Evolutionary conservation across 1,140 invertebrate genomes (phyloP).

Genomic region (Tribolium madens): DNA sequence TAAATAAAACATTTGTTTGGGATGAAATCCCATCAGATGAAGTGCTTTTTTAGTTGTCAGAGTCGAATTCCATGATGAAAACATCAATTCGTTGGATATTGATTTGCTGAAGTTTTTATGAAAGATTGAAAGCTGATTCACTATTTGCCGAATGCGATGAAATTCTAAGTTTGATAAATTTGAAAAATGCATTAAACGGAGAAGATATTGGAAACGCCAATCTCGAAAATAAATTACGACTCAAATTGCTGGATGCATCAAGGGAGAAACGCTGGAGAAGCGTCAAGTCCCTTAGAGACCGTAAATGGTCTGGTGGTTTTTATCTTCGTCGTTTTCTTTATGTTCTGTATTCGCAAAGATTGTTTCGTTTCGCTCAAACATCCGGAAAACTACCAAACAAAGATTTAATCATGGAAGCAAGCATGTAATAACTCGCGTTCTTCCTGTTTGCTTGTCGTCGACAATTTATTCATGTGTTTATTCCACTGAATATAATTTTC

Average conservation of each 20-base stretch:
- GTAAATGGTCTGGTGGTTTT: background rate
- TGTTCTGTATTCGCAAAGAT: background rate
- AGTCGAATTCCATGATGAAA: too few relatives aligned
- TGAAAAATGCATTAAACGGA: background rate
- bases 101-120: too few relatives aligned
- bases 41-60: too few relatives aligned
- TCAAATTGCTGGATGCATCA: background rate
- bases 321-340: background rate
- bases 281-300: background rate
- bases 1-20: too few relatives aligned
- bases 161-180: background rate
- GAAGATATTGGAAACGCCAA: background rate
- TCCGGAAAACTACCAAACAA: background rate
- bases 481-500: too few relatives aligned
- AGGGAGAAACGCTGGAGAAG: background rate
- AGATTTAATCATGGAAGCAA: background rate
- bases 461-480: too few relatives aligned
- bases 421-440: background rate
- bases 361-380: background rate
- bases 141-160: background rate
- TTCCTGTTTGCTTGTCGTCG: background rate
- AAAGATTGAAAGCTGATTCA: background rate
- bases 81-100: too few relatives aligned
- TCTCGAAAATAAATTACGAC: background rate
- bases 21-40: too few relatives aligned